Base-by-base conservation (phyloP, 2,888 invertebrate species). In the Galeruca laticollis region DNA sequence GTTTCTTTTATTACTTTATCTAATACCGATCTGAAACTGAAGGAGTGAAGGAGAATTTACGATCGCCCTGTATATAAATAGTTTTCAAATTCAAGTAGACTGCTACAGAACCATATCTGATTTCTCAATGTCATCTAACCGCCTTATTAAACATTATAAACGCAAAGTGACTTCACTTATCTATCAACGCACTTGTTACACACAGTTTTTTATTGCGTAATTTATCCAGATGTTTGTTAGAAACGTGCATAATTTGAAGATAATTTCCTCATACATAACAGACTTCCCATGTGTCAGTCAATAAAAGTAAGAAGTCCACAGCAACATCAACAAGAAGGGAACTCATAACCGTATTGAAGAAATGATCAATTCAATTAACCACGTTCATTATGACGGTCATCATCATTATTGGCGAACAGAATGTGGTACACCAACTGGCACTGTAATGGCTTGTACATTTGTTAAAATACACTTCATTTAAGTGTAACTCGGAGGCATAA, bases 291-390 rank as follows among this genome's bases (percentile, higher is more conserved):
- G 56, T 56, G 56, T 35, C 56, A 35, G 33, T 56, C 35, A 11
- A 35, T 35, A 33, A 47, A 47, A 18, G 35, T 15, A 56, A 54
- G 52, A 56, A 35, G 1, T 56, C 35, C 56, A 26, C 21, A 52
- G 26, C n/a, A 26, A 52, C 13, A 37, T 37, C 6, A 37, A 37
- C 47, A 35, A 56, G n/a, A 56, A 56, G 4, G 26, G 26, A 52
- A n/a, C 11, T 56, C 35, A 33, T 33, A 35, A 56, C 15, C 10
- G 31, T 56, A 56, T 33, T 33, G 31, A 56, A 33, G 35, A n/a
- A 71, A 73, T 64, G 59, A 69, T 60, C 68, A 69, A 65, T 69
- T 73, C 71, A 62, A 56, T 68, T 71, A 71, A 64, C 63, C 31
- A 63, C 63, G 69, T 60, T 69, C 67, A 71, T 71, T 69, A 73